phyloP scores from a whole-genome alignment of 1,140 invertebrate species.

The Araneus ventricosus region DNA sequence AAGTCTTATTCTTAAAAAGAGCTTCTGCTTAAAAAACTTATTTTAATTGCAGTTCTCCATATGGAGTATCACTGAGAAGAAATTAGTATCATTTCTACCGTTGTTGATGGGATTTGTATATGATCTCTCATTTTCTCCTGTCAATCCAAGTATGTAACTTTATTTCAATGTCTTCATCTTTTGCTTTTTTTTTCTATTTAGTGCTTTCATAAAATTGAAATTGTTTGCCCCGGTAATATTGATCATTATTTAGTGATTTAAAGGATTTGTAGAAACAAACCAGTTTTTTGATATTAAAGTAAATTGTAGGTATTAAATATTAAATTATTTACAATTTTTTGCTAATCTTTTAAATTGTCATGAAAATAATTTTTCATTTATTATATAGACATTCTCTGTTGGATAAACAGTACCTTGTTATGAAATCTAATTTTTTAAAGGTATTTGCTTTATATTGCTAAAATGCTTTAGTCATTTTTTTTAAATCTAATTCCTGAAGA shows the following conservation, averaged over 20 bases:
- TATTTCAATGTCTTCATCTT: neutral
- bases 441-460: too few relatives aligned
- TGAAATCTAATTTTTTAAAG: too few relatives aligned
- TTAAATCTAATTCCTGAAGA: too few relatives aligned
- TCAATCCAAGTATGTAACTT: constrained; percentile 52
- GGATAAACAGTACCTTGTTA: too few relatives aligned
- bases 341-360: too few relatives aligned
- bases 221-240: neutral
- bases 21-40: neutral
- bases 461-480: too few relatives aligned
- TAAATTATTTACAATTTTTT: too few relatives aligned
- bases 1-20: neutral
- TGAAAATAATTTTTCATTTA: too few relatives aligned
- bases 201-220: neutral
- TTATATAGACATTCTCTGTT: too few relatives aligned
- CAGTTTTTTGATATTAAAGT: too few relatives aligned
- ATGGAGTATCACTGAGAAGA: neutral
- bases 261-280: neutral
- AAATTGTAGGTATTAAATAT: too few relatives aligned
- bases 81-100: neutral
- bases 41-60: constrained; percentile 22
- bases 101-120: neutral
- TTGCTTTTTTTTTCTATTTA: neutral
- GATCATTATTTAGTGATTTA: neutral
- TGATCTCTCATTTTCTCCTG: neutral